Evolutionary conservation across 2,113 vertebrate species (phyloP), one percentile per base, ranked within the genome.

Genomic region (Pimephales promelas): DNA sequence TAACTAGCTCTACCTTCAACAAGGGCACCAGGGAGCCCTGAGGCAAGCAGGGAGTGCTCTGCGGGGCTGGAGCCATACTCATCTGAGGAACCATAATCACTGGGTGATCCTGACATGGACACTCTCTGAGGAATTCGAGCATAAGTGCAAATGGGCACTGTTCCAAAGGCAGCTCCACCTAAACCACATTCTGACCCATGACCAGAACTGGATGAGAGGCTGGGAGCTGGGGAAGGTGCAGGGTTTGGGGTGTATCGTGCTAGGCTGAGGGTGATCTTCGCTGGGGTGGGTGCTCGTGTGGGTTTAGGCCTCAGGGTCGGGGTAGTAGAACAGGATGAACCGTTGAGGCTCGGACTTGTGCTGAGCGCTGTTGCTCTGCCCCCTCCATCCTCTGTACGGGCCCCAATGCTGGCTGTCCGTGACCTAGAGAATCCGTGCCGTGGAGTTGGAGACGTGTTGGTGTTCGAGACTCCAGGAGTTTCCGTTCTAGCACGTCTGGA

Each of bases 11-110:
- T 84, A 2, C 91, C 92, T 61, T 93, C 91, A 3, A 89, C 91
- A 0, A 91, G 89, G 4, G 73, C 81, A 31, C 71, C 84, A n/a
- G 92, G 90, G 26, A 93, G 85, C 59, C 89, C 93, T 40, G 92
- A 90, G 24, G 92, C 87, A 0, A 93, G 90, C 72, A 94, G 84
- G 22, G 93, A 93, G 85, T 93, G 93, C 49, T 94, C 92, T 31
- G 94, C 88, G 0, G 94, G 92, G 87, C 94, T 95, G 82, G 94
- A 96, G 45, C 94, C 95, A 0, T 94, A 95, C 85, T 96, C 95
- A 64, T 96, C 95, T 3, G 95, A 95, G 5, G 95, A 96, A 20
- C 95, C 95, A 10, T 94, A 95, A 88, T 96, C 95, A 5, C 94
- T 95, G 0, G 93, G 90, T 11, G 94, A 95, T 81, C 94, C 94